phyloP scores from a whole-genome alignment of 2,888 invertebrate genomes.

The Chesias legatella region DNA sequence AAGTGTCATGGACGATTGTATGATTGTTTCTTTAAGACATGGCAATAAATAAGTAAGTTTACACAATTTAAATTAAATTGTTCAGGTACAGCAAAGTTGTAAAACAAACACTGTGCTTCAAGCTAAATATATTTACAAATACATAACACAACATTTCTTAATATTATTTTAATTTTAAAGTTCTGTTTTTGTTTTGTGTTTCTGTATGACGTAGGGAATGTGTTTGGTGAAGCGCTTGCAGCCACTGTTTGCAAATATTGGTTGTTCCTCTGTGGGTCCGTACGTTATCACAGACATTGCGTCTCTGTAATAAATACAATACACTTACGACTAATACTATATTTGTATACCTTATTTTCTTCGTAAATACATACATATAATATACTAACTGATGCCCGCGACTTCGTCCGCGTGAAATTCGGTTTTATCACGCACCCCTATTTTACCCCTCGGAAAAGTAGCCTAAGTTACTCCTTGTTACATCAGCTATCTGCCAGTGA shows the following conservation, averaged over 20 bases:
- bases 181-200: constrained; percentile 48
- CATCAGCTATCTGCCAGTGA: too few relatives aligned
- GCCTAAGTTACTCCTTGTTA: too few relatives aligned
- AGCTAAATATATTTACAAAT: constrained; percentile 18
- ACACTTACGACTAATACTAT: too few relatives aligned
- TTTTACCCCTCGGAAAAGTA: too few relatives aligned
- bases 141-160: constrained; percentile 14
- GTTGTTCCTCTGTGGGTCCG: constrained; percentile 87
- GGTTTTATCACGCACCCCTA: too few relatives aligned
- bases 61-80: constrained; percentile 1
- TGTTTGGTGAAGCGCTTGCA: constrained; percentile 94
- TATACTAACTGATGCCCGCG: too few relatives aligned
- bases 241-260: constrained; percentile 90
- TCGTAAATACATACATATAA: too few relatives aligned
- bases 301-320: constrained; percentile 67
- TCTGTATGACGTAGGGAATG: constrained; percentile 79
- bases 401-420: too few relatives aligned
- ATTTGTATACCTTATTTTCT: too few relatives aligned
- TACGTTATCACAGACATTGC: constrained; percentile 85
- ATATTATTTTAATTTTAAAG: constrained; percentile 28
- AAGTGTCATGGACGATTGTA: constrained; percentile 7
- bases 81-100: constrained; percentile 7
- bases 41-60: constrained; percentile 7
- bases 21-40: background rate
- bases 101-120: constrained; percentile 17